A percentile compares a stretch with the other conserved stretches of the same genome.
Evolutionary conservation across 2,113 vertebrate species (phyloP).

Genomic region (Odontesthes bonariensis): DNA sequence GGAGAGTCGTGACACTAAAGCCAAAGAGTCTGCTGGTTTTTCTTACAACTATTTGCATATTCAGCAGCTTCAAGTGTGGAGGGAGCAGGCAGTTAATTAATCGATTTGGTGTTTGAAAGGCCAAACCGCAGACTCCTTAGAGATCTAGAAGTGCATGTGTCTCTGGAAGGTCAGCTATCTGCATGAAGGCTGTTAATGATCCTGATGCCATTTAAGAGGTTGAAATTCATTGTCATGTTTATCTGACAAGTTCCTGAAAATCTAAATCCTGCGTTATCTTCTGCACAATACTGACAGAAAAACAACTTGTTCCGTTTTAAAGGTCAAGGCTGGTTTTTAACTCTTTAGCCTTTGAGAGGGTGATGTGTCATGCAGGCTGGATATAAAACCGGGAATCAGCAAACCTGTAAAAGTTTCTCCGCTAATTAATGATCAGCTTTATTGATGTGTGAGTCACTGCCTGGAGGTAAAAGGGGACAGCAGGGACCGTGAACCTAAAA

Average conservation of each 20-base stretch:
- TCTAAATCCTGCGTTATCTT: background rate
- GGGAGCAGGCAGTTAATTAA: background rate
- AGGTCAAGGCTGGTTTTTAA: slow-evolving; percentile 5
- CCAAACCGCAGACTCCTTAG: slow-evolving; percentile 3
- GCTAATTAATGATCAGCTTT: slow-evolving; percentile 1
- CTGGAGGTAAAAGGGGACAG: background rate
- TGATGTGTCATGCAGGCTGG: no score
- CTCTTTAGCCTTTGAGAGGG: background rate
- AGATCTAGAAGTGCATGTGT: background rate
- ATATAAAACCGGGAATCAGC: slow-evolving; percentile 9
- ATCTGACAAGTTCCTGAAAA: background rate
- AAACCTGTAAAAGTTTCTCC: slow-evolving; percentile 1
- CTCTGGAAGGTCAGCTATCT: background rate
- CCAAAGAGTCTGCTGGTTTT: slow-evolving; percentile 4
- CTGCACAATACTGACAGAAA: background rate
- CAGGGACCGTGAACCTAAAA: background rate
- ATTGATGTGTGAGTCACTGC: slow-evolving; percentile 24
- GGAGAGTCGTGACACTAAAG: background rate
- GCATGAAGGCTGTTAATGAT: background rate
- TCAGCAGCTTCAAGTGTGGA: background rate
- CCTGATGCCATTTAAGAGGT: slow-evolving; percentile 2
- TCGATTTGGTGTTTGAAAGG: no score
- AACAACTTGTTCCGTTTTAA: background rate
- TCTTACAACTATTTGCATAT: slow-evolving; percentile 13
- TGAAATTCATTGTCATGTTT: background rate